Evolutionary conservation across 1,140 invertebrate species (phyloP), one percentile per base, ranked within the genome.

Genomic region (Drosophila baimaii): DNA sequence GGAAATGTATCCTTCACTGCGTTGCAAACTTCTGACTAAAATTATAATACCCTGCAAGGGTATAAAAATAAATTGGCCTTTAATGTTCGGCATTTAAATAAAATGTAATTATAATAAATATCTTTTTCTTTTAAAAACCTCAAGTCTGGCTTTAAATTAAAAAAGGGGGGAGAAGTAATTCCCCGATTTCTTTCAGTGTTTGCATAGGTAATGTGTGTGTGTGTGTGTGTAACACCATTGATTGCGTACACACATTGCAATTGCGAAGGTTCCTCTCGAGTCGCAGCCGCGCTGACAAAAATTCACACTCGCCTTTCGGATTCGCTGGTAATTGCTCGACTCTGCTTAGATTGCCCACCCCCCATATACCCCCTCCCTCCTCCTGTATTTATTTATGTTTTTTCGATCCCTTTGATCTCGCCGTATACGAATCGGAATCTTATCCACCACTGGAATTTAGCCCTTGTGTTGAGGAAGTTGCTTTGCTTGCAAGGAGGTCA

Each of bases 301-400:
- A 64, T 65, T 75, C 72, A 72, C 62, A 76, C 54, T 76, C 61
- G 72, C 47, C 63, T 76, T 76, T 76, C 63, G 54, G 52, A 51
- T 58, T 71, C 21, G 43, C 43, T 41, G 27, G 68, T 72, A 72
- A 72, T 72, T 71, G 69, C 52, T 13, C 33, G n/a, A 25, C 46
- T 54, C 46, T 52, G 51, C 51, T 37, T 54, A 54, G 51, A 54
- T 54, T 15, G 31, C 51, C 65, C 56, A 31, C 27, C 62, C 25
- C 54, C 49, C 9, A 41, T n/a, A n/a, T n/a, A n/a, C n/a, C n/a
- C n/a, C n/a, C n/a, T n/a, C n/a, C n/a, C n/a, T n/a, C 7, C 37
- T n/a, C 25, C 31, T 52, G 17, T 37, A n/a, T 49, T 49, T 49
- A 29, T 29, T 29, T 19, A 8, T 31, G 23, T 29, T 51, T 35